These are phyloP conservation scores for Notarius quadriscutis DNA, from an alignment of 2,113 vertebrate species.

Conservation along the genomic window DNA sequence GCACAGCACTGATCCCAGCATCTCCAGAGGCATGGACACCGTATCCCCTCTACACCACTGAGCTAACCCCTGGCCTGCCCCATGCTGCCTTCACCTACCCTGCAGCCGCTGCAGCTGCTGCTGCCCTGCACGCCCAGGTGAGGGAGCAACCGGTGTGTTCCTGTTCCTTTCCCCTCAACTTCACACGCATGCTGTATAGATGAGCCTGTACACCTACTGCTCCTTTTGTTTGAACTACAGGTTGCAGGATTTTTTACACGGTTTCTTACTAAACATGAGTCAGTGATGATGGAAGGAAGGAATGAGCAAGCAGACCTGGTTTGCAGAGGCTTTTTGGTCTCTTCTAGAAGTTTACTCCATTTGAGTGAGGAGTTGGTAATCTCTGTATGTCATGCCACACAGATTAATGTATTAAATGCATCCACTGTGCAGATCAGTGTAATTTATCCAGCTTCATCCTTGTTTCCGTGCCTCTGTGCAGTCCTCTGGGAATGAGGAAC, in stretches of 20 bases:
- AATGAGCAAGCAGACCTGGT: not conserved
- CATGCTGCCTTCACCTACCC: constrained; percentile 84
- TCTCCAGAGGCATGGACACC: constrained; percentile 86
- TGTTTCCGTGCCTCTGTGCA: not conserved
- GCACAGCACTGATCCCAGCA: constrained; percentile 82
- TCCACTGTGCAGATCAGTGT: not conserved
- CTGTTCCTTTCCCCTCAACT: not conserved
- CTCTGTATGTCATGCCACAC: not conserved
- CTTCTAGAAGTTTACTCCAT: not conserved
- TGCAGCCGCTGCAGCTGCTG: constrained; percentile 73
- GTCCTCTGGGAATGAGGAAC: not conserved
- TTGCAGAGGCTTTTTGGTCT: not conserved
- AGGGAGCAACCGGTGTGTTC: constrained; percentile 57
- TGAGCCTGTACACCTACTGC: not conserved
- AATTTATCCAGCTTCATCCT: not conserved
- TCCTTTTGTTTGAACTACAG: not conserved
- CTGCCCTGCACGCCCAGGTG: constrained; percentile 86
- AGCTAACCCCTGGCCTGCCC: constrained; percentile 83
- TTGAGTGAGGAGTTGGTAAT: not conserved
- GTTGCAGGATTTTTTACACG: not conserved
- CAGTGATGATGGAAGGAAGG: not conserved
- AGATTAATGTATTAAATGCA: not conserved
- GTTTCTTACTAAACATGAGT: not conserved
- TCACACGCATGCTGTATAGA: not conserved
- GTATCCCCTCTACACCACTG: constrained; percentile 85